Conservation (phyloP, 2,797 vertebrate species). For the Danio choprae region DNA sequence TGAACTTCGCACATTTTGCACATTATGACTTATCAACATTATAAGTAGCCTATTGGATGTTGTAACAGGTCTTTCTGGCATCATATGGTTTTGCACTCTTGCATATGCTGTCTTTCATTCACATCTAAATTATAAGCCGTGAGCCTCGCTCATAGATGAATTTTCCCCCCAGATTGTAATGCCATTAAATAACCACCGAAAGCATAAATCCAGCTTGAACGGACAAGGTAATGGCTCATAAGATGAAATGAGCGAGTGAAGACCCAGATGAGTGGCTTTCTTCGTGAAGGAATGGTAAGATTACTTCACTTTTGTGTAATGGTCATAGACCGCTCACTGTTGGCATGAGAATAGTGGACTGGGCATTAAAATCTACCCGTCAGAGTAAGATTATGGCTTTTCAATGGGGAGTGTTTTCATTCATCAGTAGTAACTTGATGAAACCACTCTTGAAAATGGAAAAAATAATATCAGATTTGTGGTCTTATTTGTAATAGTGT, state of each 20-base stretch:
- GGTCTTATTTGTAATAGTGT: not conserved
- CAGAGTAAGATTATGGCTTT: slow-evolving; percentile 30
- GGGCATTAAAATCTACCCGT: not conserved
- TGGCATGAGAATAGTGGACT: slow-evolving; percentile 46
- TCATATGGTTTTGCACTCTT: not conserved
- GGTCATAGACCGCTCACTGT: slow-evolving; percentile 58
- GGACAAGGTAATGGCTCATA: slow-evolving; percentile 52
- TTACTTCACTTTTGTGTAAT: slow-evolving; percentile 56
- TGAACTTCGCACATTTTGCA: not conserved
- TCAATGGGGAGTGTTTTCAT: not conserved
- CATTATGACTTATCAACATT: not conserved
- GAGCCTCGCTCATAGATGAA: slow-evolving; percentile 38
- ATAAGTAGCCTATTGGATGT: not conserved
- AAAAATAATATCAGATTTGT: no score
- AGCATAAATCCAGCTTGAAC: slow-evolving; percentile 47
- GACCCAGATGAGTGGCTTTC: slow-evolving; percentile 54
- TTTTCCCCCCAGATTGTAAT: slow-evolving; percentile 55
- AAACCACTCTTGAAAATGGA: not conserved
- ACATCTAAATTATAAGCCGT: not conserved
- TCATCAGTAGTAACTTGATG: not conserved
- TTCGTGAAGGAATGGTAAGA: slow-evolving; percentile 46
- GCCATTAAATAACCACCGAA: slow-evolving; percentile 50
- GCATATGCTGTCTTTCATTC: not conserved
- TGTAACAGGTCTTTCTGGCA: not conserved
- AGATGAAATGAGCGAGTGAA: slow-evolving; percentile 46